Evolutionary conservation across 2,797 vertebrate genomes (phyloP), one percentile per base, ranked within the genome.

Genomic region (Trematomus bernacchii): DNA sequence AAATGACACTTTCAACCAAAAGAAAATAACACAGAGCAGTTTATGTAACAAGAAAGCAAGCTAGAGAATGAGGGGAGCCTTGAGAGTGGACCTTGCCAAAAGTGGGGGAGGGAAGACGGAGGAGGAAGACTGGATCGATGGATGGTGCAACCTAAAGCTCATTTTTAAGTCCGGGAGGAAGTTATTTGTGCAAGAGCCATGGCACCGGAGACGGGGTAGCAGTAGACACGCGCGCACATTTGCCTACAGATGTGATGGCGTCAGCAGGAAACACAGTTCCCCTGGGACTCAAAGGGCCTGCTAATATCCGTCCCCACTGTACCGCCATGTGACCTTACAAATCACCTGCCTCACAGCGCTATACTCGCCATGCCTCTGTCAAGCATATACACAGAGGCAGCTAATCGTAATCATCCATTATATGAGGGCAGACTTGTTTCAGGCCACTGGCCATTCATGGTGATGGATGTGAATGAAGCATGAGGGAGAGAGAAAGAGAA

Each of bases 351-450:
- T 82, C 73, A 42, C 76, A 58, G 59, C 60, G 18, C 80, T 85
- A 79, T 72, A 80, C 80, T 75, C 40, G 48, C 79, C 54, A 19
- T 14, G 63, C 68, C 62, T 66, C 74, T 52, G 43, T 83, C 53
- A 50, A 77, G 82, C 89, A 75, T 80, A 76, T 85, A 87, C 83
- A 85, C 71, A 81, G 66, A 82, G 71, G 78, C 50, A 57, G 57
- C 84, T 91, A 92, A 91, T 92, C 87, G 53, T 85, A 91, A 87
- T 63, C 86, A 91, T 93, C 85, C 76, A 90, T 93, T 92, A 91
- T 72, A 63, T 18, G 61, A 16, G 69, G 54, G 86, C 73, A 61
- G 81, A 77, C 84, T 85, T 76, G 87, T 90, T 91, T 90, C 85
- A 83, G 86, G 89, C 90, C 87, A 87, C 87, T 55, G 79, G 89